Conservation (phyloP, 2,888 invertebrate species). For the Stenchaetothrips biformis region DNA sequence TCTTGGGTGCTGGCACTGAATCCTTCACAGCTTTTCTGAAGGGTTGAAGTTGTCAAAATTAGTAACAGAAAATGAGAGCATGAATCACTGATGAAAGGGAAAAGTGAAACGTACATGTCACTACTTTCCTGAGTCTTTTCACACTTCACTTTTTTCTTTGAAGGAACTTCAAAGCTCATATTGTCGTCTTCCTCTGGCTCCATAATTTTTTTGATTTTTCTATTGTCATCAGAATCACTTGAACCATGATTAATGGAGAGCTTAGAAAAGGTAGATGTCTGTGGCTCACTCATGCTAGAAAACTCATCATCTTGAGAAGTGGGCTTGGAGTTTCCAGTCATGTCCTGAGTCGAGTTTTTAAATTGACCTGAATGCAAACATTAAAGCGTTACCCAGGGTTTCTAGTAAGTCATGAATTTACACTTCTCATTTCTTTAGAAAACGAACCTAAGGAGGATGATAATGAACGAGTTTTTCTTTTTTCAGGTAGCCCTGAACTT, state of each 20-base stretch:
- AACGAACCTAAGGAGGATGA: neutral
- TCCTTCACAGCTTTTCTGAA: neutral
- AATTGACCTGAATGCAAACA: neutral
- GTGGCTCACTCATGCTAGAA: neutral
- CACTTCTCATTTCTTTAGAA: neutral
- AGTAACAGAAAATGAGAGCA: neutral
- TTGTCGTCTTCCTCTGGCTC: neutral
- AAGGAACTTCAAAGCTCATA: neutral
- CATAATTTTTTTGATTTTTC: neutral
- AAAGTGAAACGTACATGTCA: neutral
- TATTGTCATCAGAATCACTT: neutral
- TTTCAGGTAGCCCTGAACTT: no score
- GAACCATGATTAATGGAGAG: neutral
- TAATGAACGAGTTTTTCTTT: neutral
- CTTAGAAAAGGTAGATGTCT: neutral
- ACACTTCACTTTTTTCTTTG: constrained; percentile 33
- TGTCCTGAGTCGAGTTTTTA: neutral
- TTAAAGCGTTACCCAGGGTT: neutral
- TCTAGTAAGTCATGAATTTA: neutral
- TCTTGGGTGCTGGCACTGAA: constrained; percentile 34
- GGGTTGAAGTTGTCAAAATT: no score
- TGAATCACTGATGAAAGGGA: neutral
- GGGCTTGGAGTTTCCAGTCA: neutral
- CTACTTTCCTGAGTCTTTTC: neutral
- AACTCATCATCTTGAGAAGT: neutral